Base-by-base conservation (phyloP, 1,140 invertebrate species). In the Leptopilina clavipes region DNA sequence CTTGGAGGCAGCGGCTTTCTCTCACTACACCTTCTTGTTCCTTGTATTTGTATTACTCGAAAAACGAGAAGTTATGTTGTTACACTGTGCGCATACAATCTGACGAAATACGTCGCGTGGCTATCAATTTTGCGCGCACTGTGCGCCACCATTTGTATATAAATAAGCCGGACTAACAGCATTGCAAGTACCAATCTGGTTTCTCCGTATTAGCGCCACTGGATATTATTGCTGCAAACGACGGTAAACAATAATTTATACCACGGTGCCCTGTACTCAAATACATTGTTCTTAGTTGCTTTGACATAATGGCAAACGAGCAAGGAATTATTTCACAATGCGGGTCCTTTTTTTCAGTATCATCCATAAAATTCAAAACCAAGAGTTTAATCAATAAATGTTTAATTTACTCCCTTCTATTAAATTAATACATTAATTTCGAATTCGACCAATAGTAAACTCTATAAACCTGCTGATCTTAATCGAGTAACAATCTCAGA, bases 71-170 rank as follows among this genome's bases (percentile, higher is more conserved):
- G 48, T 52, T 52, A 52, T 52, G 48, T 17, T 52, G 48, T 65
- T 65, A 65, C 56, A 40, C 37, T 40, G 37, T 65, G 59, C n/a
- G 59, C 6, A 14, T 31, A 22, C 25, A 65, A 65, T 59, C 78
- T 82, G 81, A 80, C 75, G 81, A 82, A 82, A 82, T 80, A 70
- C 81, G 77, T 80, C 79, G 79, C 79, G 77, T 73, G 59, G 79
- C 79, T 78, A 80, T 82, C 81, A 79, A 82, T 79, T 79, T 65
- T 65, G 12, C 59, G 70, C 70, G 17, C 44, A 14, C 74, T 31
- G 52, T 54, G 74, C 72, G 72, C 44, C 43, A 71, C 40, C 72
- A 76, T 80, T 73, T 80, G 71, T 25, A 59, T 59, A 59, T 8
- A 70, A 44, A 70, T 31, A 22, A 14, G 19, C 59, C 25, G 11